Conservation (phyloP, 2,797 vertebrate genomes). For the Buceros bicornis region DNA sequence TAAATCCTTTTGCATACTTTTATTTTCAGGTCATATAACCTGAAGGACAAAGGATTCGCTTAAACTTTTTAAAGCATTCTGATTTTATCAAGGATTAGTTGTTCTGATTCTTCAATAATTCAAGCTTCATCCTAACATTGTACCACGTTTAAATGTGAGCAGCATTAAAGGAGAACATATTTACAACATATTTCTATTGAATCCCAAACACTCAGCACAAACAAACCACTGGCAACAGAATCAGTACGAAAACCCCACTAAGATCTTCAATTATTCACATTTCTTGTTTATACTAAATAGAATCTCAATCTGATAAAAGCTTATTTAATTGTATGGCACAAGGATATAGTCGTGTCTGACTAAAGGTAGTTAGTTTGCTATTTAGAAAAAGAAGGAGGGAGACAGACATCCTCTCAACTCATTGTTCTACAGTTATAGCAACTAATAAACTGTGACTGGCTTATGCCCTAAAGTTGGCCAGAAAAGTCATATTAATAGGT, state of each 20-base stretch:
- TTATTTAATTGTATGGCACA: not conserved
- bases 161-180: constrained; percentile 33
- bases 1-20: constrained; percentile 59
- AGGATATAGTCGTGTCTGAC: not conserved
- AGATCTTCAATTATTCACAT: not conserved
- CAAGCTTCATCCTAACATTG: constrained; percentile 14
- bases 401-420: not conserved
- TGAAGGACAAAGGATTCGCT: constrained; percentile 56
- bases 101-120: constrained; percentile 63
- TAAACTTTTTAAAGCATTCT: constrained; percentile 43
- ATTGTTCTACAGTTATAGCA: not conserved
- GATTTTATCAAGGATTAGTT: constrained; percentile 40
- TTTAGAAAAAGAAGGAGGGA: not conserved
- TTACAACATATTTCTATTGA: not conserved
- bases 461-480: not conserved
- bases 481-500: not conserved
- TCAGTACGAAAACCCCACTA: not conserved
- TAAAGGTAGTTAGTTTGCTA: not conserved
- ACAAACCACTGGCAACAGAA: not conserved
- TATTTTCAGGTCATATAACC: constrained; percentile 64
- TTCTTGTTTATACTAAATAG: not conserved
- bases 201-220: constrained; percentile 21
- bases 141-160: constrained; percentile 16
- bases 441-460: not conserved
- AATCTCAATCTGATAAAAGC: not conserved